A percentile compares a stretch with the other conserved stretches of the same genome.
Conservation (phyloP, 2,113 vertebrate species). For the Trematomus loennbergii region DNA sequence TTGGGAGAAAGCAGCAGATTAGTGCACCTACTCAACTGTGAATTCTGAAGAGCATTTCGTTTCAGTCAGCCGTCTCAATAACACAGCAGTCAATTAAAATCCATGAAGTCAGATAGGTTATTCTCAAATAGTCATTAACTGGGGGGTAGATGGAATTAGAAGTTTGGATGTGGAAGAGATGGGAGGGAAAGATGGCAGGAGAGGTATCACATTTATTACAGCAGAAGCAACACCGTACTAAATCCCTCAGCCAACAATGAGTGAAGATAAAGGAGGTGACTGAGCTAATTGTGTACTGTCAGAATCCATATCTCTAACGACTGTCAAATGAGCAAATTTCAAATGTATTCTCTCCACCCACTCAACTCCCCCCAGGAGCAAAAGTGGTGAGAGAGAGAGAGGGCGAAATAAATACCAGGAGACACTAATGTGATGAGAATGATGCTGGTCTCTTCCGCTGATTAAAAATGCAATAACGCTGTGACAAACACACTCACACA, state of each 20-base stretch:
- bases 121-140: constrained; percentile 70
- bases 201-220: constrained; percentile 47
- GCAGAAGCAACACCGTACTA: constrained; percentile 37
- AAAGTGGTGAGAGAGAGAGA: constrained; percentile 40
- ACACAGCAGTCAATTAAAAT: constrained; percentile 72
- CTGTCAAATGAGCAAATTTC: constrained; percentile 79
- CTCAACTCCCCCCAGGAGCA: constrained; percentile 45
- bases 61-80: constrained; percentile 56
- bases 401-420: constrained; percentile 71
- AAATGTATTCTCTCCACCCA: constrained; percentile 70
- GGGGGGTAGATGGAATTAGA: constrained; percentile 49
- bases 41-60: constrained; percentile 51
- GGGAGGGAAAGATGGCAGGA: constrained; percentile 9
- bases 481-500: constrained; percentile 17
- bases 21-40: constrained; percentile 48
- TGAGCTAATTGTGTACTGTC: constrained; percentile 79
- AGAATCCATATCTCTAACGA: constrained; percentile 75
- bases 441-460: constrained; percentile 73
- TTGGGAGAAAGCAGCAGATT: constrained; percentile 55
- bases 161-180: constrained; percentile 34
- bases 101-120: constrained; percentile 64
- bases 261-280: constrained; percentile 80
- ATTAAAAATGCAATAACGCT: constrained; percentile 78
- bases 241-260: constrained; percentile 63
- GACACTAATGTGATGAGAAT: constrained; percentile 82